Base-by-base conservation (phyloP, 2,113 vertebrate genomes). In the Daboia siamensis region DNA sequence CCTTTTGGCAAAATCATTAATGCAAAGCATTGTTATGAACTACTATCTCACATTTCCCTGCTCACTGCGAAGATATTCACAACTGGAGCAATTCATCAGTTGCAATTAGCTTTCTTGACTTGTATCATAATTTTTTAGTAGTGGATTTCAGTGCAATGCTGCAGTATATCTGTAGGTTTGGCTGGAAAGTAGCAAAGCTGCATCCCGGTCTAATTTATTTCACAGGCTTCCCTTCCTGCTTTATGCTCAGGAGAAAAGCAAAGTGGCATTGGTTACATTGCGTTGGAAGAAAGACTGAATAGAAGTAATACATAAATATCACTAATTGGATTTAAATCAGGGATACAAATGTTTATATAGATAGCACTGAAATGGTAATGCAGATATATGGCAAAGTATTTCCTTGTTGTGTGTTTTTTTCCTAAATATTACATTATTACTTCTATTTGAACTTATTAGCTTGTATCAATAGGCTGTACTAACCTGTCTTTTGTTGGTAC, bases 401-500 rank as follows among this genome's bases (percentile, higher is more conserved):
- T 74, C 23, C 84, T 39, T 24, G 90, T 94, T 33, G 54, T 64
- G 15, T 90, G 15, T 44, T 57, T n/a, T 26, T 64, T 13, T 0
- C 54, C 17, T 39, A 26, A 59, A n/a, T 12, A 0, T 39, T 46
- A 80, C 90, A 11, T 21, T 3, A 5, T 1, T 11, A 33, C 26
- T 24, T 24, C 64, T 57, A 7, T 55, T 93, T 44, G 88, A 39
- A 17, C 23, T 93, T 5, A 90, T 20, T 44, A 6, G 24, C 33
- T 88, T 92, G 1, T 51, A 51, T 8, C 48, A 51, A 51, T 51
- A 51, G 48, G 48, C n/a, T 51, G 5, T 87, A 0, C 12, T 24
- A 26, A 21, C 3, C 21, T 90, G 8, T 46, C 56, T 0, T 3
- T 24, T 85, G 9, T 80, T 7, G 0, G 55, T 17, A 11, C 11